A percentile compares a stretch with the other conserved stretches of the same genome.
phyloP scores from a whole-genome alignment of 53 echinoderm and acorn worm genomes.

The Antedon mediterranea region DNA sequence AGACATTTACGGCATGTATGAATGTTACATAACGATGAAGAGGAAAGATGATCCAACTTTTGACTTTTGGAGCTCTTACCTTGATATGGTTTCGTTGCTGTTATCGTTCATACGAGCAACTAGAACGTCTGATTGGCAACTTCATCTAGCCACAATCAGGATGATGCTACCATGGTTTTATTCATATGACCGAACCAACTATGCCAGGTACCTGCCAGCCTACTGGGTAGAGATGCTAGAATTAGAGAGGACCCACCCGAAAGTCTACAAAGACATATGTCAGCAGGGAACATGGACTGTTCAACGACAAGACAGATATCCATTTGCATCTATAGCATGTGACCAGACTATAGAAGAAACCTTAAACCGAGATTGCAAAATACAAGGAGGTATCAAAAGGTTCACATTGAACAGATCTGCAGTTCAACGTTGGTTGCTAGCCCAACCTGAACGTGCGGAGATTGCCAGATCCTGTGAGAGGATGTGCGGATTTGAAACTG shows the following conservation, averaged over 20 bases:
- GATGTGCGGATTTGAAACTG: no score
- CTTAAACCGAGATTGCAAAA: no score
- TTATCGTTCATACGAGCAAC: constrained; percentile 21
- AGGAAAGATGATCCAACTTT: constrained; percentile 16
- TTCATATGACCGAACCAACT: constrained; percentile 27
- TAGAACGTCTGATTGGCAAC: constrained; percentile 26
- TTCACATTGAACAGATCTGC: no score
- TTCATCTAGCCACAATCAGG: constrained; percentile 37
- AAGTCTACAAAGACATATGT: constrained; percentile 9
- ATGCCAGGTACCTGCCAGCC: constrained; percentile 35
- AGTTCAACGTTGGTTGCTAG: no score
- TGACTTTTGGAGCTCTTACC: constrained; percentile 28
- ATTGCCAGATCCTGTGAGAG: neutral
- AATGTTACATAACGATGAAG: no score
- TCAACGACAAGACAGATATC: constrained; percentile 29
- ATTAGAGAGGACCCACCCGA: constrained; percentile 23
- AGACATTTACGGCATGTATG: no score
- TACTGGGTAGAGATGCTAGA: constrained; percentile 46
- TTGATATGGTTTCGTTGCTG: constrained; percentile 25
- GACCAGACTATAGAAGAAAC: no score
- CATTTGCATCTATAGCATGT: no score
- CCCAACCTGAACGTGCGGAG: neutral
- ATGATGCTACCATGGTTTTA: constrained; percentile 44
- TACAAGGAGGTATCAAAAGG: no score
- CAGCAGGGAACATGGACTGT: constrained; percentile 20